phyloP scores from a whole-genome alignment of 2,797 vertebrate species.

The Ceyx erithaca region DNA sequence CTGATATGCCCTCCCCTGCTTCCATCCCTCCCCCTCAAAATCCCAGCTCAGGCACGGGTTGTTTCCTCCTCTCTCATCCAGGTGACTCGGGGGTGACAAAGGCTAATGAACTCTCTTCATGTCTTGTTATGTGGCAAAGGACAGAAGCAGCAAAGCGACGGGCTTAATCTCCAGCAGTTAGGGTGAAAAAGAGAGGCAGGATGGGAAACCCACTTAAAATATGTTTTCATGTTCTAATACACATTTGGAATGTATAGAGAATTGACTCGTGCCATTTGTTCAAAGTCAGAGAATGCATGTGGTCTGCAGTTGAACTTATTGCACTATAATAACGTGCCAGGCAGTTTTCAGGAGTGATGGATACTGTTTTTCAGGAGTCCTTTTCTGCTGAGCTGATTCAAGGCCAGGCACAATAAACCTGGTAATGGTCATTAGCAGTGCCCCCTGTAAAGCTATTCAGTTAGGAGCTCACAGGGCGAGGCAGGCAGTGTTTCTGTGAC shows the following conservation, averaged over 20 bases:
- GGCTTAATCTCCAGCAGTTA: conserved; percentile 72
- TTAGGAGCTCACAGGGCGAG: not conserved
- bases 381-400: conserved; percentile 58
- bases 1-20: not conserved
- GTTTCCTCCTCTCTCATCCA: conserved; percentile 26
- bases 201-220: conserved; percentile 75
- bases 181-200: conserved; percentile 68
- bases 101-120: conserved; percentile 49
- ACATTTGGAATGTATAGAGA: conserved; percentile 75
- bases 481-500: not conserved
- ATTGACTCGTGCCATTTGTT: conserved; percentile 73
- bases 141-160: conserved; percentile 49
- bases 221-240: conserved; percentile 71
- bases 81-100: conserved; percentile 18
- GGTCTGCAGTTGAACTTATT: conserved; percentile 71
- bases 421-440: not conserved
- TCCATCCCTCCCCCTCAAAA: not conserved
- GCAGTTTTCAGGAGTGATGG: conserved; percentile 72
- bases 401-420: not conserved
- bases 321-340: conserved; percentile 63
- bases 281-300: conserved; percentile 68
- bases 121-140: conserved; percentile 42
- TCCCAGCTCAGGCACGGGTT: not conserved
- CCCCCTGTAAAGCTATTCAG: not conserved
- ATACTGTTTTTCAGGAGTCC: conserved; percentile 41